Conservation (phyloP, 2,113 vertebrate genomes). For the zebrafish (Danio rerio) region DNA sequence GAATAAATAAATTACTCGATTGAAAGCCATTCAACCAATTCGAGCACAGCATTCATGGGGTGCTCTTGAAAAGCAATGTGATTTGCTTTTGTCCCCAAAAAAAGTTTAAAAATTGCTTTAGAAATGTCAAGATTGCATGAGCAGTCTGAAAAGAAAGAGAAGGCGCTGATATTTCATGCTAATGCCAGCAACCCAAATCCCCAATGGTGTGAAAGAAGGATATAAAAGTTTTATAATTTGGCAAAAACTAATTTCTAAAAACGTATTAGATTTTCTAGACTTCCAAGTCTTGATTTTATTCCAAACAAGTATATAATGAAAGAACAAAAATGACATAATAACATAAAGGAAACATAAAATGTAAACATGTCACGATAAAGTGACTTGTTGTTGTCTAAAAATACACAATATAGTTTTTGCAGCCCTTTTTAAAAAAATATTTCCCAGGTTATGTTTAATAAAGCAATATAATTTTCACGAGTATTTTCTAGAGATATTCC, state of each 20-base stretch:
- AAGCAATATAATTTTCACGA: too few relatives aligned
- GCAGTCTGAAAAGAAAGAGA: neutral
- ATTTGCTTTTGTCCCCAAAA: neutral
- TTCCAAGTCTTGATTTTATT: neutral
- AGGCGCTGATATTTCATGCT: neutral
- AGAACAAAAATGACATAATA: too few relatives aligned
- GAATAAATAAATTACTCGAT: constrained; percentile 11
- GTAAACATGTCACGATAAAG: too few relatives aligned
- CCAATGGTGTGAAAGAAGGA: neutral
- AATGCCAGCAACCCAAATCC: neutral
- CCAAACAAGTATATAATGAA: neutral
- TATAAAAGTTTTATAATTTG: neutral
- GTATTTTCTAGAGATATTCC: too few relatives aligned
- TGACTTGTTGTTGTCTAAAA: too few relatives aligned
- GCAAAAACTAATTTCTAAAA: neutral
- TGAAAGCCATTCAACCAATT: constrained; percentile 13
- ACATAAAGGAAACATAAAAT: too few relatives aligned
- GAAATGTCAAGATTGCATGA: neutral
- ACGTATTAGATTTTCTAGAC: neutral
- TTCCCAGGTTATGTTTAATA: too few relatives aligned
- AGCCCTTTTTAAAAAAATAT: too few relatives aligned
- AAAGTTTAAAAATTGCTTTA: neutral
- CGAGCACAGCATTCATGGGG: neutral
- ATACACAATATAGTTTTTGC: too few relatives aligned
- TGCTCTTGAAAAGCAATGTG: constrained; percentile 13